Base-by-base conservation (phyloP, 2,888 invertebrate genomes). In the Nemotelus pantherinus region DNA sequence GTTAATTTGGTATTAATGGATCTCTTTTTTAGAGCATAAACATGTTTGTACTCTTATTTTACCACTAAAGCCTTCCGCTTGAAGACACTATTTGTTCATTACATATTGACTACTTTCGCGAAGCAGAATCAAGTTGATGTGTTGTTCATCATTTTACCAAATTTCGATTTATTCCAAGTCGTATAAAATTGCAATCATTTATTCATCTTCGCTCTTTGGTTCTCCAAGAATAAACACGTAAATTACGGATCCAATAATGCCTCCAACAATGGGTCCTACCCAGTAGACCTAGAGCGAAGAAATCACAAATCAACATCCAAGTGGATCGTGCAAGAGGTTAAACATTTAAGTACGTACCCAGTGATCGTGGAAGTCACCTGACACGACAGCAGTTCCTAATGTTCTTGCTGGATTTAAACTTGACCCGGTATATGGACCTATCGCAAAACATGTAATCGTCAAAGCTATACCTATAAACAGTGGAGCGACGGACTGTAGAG, bases 331-430 rank as follows among this genome's bases (percentile, higher is more conserved):
- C 50, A 9, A 7, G 50, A 50, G 50, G 9, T 50, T 1, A 7
- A 9, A 9, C 9, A 9, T 5, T 5, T 50, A 50, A 7, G 6
- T 7, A 9, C 5, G 1, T 50, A 50, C 50, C 50, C 50, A 50
- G 9, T 50, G 50, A 50, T 50, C 50, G 50, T 9, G 5, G 50
- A 50, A 50, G 1, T 50, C 50, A 9, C 9, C 9, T 7, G 50
- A 50, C 50, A 50, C 6, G 45, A 95, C 91, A 2, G 96, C 95
- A 0, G 95, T 94, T 78, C 97, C 97, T 83, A 97, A 91, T 78
- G 94, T 93, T 80, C 97, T 90, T 0, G 97, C 97, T 0, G 97
- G 96, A 88, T 97, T 97, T 96, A 97, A 96, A 82, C 96, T 94
- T 57, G 96, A 91, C 65, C 96, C 95, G 7, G 96, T 96, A 84